These are phyloP conservation scores for Gisinianus flammeolus DNA, from an alignment of 2,888 invertebrate species.

Conservation along the genomic window DNA sequence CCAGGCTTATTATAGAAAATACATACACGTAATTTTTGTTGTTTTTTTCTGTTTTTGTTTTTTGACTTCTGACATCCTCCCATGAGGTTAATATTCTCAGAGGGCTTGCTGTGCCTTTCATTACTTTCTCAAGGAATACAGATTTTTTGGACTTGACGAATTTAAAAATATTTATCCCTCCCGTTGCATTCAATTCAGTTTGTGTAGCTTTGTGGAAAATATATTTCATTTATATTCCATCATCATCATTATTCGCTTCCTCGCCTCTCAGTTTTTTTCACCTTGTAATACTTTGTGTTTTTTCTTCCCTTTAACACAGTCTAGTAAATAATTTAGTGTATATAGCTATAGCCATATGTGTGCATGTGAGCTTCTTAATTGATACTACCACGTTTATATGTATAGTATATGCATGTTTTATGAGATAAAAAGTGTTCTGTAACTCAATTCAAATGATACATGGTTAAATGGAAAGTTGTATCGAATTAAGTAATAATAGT, in stretches of 20 bases:
- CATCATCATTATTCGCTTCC: conserved; percentile 34
- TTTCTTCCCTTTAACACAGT: neutral
- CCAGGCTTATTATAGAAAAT: neutral
- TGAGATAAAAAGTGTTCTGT: no score
- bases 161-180: conserved; percentile 25
- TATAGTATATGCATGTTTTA: no score
- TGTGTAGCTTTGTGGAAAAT: conserved; percentile 19
- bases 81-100: conserved; percentile 39
- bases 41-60: conserved; percentile 1
- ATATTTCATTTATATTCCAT: conserved; percentile 26
- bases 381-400: no score
- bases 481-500: no score
- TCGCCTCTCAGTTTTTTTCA: conserved; percentile 19
- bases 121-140: neutral
- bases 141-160: conserved; percentile 3
- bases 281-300: neutral
- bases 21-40: neutral
- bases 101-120: conserved; percentile 33
- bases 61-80: conserved; percentile 32
- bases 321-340: neutral
- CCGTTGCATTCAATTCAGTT: conserved; percentile 30
- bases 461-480: no score
- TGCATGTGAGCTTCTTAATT: no score
- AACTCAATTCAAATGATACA: no score
- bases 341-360: no score